A percentile compares a stretch with the other conserved stretches of the same genome.
Conservation (phyloP, 1,140 invertebrate genomes). For the Zaprionus lachaisei region DNA sequence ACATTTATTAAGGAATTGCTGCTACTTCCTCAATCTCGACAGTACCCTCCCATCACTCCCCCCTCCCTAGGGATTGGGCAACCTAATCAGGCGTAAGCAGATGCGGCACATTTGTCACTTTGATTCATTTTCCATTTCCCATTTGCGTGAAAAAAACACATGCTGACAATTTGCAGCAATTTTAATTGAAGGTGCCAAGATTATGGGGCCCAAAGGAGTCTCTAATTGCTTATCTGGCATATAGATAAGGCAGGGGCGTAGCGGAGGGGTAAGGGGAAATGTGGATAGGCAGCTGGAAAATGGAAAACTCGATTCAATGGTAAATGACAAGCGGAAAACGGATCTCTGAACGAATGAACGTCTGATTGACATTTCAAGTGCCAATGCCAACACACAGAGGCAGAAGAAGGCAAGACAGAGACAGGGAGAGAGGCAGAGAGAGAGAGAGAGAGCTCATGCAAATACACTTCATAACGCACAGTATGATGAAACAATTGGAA, state of each 20-base stretch:
- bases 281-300: neutral
- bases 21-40: neutral
- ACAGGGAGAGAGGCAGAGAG: neutral
- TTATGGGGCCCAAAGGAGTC: constrained; percentile 28
- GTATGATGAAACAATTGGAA: constrained; percentile 13
- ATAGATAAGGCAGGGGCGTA: neutral
- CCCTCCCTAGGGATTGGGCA: neutral
- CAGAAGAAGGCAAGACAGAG: neutral
- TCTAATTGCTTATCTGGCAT: constrained; percentile 44
- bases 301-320: constrained; percentile 46
- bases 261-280: neutral
- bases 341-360: constrained; percentile 68
- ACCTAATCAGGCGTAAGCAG: constrained; percentile 69
- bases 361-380: constrained; percentile 66
- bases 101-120: constrained; percentile 57
- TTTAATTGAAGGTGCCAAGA: constrained; percentile 44
- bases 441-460: constrained; percentile 42
- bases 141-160: constrained; percentile 1
- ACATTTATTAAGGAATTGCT: constrained; percentile 26
- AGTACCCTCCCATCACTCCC: neutral
- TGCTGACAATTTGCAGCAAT: constrained; percentile 34
- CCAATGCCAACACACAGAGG: constrained; percentile 13
- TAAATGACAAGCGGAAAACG: constrained; percentile 76
- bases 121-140: constrained; percentile 38
- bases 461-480: constrained; percentile 25